Conservation (phyloP, 2,113 vertebrate genomes). For the Oceanites oceanicus region DNA sequence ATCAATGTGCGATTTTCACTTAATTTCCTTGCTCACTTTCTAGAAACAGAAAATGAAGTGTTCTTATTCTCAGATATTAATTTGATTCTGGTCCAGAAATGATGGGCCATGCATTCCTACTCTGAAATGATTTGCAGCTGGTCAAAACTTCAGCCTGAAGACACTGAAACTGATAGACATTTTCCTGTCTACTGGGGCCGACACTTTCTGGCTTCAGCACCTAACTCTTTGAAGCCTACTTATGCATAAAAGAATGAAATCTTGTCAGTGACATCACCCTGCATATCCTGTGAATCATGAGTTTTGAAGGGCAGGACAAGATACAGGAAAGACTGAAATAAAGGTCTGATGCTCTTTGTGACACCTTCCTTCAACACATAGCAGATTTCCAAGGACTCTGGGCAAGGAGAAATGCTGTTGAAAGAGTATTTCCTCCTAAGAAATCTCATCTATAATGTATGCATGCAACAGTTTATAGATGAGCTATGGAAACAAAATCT, state of each 20-base stretch:
- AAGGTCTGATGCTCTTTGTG: not conserved
- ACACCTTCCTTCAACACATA: accelerated
- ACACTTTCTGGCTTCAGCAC: not conserved
- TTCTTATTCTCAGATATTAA: not conserved
- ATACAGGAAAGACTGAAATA: not conserved
- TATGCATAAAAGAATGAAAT: not conserved
- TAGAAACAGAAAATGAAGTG: not conserved
- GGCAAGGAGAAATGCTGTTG: not conserved
- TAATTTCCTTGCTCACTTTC: not conserved
- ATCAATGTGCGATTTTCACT: not conserved
- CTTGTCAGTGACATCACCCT: not conserved
- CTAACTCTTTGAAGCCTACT: not conserved
- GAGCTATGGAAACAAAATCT: not conserved
- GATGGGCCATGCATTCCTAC: not conserved
- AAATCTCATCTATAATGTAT: not conserved
- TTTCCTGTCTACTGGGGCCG: not conserved
- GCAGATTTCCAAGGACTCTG: not conserved
- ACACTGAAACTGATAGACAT: not conserved
- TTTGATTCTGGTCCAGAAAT: not conserved
- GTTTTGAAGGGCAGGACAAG: not conserved
- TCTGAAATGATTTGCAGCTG: not conserved
- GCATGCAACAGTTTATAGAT: not conserved
- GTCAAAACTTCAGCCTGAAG: not conserved
- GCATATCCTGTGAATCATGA: not conserved
- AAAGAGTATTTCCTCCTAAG: not conserved